These are phyloP conservation scores for Trypoxylon attenuatum DNA, from an alignment of 2,888 invertebrate genomes.

Conservation along the genomic window DNA sequence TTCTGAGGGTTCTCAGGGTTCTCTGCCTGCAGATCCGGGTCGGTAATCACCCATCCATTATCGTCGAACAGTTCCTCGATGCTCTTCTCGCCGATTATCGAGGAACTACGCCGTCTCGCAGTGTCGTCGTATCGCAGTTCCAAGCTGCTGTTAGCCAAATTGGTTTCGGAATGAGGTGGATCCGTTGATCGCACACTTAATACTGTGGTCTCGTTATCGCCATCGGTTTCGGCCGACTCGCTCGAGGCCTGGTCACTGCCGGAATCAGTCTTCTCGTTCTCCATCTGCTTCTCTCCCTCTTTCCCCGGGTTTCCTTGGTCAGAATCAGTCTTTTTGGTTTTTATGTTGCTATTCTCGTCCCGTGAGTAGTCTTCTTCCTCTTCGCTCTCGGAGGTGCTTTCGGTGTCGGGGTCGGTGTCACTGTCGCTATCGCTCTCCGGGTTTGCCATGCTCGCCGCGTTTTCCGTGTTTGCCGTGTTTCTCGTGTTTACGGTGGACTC, in stretches of 20 bases:
- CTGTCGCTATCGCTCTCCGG: conserved; percentile 18
- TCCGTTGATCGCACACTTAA: conserved; percentile 27
- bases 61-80: conserved; percentile 68
- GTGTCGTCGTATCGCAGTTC: conserved; percentile 29
- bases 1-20: conserved; percentile 1
- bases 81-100: conserved; percentile 46
- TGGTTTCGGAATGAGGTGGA: conserved; percentile 19
- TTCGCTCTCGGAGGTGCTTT: conserved; percentile 28
- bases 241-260: conserved; percentile 4
- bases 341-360: conserved; percentile 44
- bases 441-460: background rate
- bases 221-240: conserved; percentile 18
- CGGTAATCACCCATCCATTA: conserved; percentile 69
- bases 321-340: conserved; percentile 21
- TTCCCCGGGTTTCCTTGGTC: conserved; percentile 1
- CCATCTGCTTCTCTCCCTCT: conserved; percentile 7
- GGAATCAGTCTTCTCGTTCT: background rate
- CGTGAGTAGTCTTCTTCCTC: conserved; percentile 33
- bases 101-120: conserved; percentile 40
- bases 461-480: too few species aligned
- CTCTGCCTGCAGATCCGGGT: conserved; percentile 52
- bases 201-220: conserved; percentile 28
- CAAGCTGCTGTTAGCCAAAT: background rate
- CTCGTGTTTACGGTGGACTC: background rate
- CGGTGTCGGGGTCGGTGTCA: too few species aligned